A percentile compares a stretch with the other conserved stretches of the same genome.
Conservation (phyloP, 2,888 invertebrate genomes). For the Opisthograptis luteolata region DNA sequence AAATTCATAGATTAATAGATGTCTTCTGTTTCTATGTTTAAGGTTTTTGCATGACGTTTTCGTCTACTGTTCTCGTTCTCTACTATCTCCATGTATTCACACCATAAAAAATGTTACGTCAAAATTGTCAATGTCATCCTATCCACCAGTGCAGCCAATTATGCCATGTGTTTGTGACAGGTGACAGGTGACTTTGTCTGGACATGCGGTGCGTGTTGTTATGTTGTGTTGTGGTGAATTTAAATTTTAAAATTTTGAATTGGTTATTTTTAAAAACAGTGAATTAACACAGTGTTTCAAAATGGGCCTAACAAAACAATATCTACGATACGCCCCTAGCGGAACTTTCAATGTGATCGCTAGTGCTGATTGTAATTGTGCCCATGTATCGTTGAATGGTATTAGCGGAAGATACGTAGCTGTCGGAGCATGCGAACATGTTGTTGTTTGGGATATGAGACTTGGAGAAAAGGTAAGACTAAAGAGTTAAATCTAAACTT, state of each 20-base stretch:
- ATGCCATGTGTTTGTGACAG: too few relatives aligned
- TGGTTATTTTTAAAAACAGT: constrained; percentile 17
- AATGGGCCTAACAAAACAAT: constrained; percentile 97
- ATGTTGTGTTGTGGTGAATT: not conserved
- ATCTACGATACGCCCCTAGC: constrained; percentile 93
- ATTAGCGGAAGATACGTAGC: constrained; percentile 94
- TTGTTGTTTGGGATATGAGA: constrained; percentile 96
- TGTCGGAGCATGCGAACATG: constrained; percentile 96
- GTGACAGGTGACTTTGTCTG: too few relatives aligned
- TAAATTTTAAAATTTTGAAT: not conserved
- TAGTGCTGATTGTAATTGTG: constrained; percentile 90
- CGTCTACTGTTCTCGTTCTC: too few relatives aligned
- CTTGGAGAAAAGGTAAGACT: constrained; percentile 89
- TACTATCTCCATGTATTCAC: too few relatives aligned
- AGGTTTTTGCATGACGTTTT: too few relatives aligned
- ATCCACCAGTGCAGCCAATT: too few relatives aligned
- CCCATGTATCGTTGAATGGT: constrained; percentile 90
- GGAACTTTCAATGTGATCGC: constrained; percentile 95
- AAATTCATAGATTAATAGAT: too few relatives aligned
- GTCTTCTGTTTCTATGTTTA: too few relatives aligned
- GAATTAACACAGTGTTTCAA: constrained; percentile 5
- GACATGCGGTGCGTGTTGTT: not conserved
- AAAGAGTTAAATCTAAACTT: not conserved
- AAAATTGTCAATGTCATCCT: too few relatives aligned
- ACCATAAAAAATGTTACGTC: too few relatives aligned